Evolutionary conservation across 2,888 invertebrate genomes (phyloP).

Genomic region (Drosophila picticornis): DNA sequence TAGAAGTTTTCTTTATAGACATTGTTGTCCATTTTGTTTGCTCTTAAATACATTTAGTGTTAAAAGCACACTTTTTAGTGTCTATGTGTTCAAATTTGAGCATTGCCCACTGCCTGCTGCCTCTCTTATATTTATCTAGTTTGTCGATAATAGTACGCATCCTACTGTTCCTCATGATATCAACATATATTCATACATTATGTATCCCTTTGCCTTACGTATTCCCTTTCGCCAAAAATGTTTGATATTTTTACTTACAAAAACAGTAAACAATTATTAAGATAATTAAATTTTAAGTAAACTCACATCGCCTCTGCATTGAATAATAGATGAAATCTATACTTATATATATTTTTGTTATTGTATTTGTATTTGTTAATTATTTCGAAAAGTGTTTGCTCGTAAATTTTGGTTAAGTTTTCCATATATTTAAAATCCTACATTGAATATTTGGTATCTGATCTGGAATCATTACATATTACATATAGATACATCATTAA

Average conservation of each 20-base stretch:
- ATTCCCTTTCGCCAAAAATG: neutral
- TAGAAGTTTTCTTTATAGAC: constrained; percentile 10
- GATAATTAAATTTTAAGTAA: neutral
- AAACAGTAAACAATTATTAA: neutral
- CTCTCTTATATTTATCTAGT: neutral
- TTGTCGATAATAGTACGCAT: constrained; percentile 3
- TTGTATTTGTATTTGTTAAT: neutral
- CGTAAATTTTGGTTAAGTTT: neutral
- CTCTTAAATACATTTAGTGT: constrained; percentile 1
- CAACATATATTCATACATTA: neutral
- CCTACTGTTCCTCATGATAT: neutral
- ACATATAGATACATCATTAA: neutral
- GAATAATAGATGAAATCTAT: neutral
- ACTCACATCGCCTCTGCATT: neutral
- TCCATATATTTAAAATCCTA: neutral
- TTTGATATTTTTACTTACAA: neutral
- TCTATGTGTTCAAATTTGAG: neutral
- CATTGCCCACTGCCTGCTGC: constrained; percentile 13
- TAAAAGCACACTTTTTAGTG: constrained; percentile 3
- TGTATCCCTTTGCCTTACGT: neutral
- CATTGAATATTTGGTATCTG: neutral
- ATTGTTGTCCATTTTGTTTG: constrained; percentile 16
- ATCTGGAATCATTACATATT: neutral
- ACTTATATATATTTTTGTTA: neutral
- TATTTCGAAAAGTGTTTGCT: neutral